Evolutionary conservation across 2,797 vertebrate species (phyloP).

Genomic region (Fratercula arctica): DNA sequence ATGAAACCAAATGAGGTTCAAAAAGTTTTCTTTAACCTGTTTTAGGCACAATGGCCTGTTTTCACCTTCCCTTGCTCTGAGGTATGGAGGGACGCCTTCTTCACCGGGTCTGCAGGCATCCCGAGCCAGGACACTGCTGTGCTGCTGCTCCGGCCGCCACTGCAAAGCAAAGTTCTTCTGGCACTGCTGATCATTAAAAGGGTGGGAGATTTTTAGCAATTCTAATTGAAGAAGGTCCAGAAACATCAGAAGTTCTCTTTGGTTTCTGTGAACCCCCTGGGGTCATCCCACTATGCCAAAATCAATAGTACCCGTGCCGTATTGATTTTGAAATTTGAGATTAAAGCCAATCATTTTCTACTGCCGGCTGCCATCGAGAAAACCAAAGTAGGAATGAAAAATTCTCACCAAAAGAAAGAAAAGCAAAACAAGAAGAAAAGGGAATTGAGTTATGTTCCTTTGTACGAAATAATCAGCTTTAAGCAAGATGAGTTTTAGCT

Average conservation of each 20-base stretch:
- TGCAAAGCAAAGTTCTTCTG: conserved; percentile 16
- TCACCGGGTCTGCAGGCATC: not conserved
- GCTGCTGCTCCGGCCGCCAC: not conserved
- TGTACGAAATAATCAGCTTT: conserved; percentile 46
- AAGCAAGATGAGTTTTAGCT: conserved; percentile 19
- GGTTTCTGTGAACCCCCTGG: not conserved
- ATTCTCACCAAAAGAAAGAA: conserved; percentile 2
- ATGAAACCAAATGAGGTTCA: not conserved
- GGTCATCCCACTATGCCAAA: conserved; percentile 25
- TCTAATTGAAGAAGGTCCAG: conserved; percentile 41
- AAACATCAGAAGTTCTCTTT: conserved; percentile 44
- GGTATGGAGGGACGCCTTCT: not conserved
- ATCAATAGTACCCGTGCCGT: conserved; percentile 37
- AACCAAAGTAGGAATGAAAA: not conserved
- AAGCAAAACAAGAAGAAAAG: not conserved
- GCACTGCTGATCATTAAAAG: not conserved
- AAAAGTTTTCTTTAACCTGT: not conserved
- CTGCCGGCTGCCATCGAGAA: conserved; percentile 21
- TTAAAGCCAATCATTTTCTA: conserved; percentile 41
- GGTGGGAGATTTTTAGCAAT: conserved; percentile 11
- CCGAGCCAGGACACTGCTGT: not conserved
- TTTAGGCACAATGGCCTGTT: not conserved
- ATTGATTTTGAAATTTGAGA: conserved; percentile 65
- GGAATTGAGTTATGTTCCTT: conserved; percentile 29
- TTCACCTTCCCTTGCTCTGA: not conserved